A percentile compares a stretch with the other conserved stretches of the same genome.
phyloP scores from a whole-genome alignment of 2,888 invertebrate genomes.

The Athetis lepigone region DNA sequence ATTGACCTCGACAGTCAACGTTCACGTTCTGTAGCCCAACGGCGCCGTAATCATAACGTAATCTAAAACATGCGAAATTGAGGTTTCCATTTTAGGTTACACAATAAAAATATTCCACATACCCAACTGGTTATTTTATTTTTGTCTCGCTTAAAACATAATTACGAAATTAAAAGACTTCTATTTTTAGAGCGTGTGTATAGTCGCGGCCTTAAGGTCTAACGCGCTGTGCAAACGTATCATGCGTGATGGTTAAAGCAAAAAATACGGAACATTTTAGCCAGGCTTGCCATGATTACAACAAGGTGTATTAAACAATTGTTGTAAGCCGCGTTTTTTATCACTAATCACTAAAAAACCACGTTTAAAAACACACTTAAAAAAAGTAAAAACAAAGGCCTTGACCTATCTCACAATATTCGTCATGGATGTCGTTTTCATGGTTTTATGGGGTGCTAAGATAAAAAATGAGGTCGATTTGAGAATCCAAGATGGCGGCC shows the following conservation, averaged over 20 bases:
- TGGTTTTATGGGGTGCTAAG: too few species aligned
- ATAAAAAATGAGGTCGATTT: too few species aligned
- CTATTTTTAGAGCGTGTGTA: constrained; percentile 7
- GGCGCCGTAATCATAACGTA: constrained; percentile 36
- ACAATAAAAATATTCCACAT: constrained; percentile 29
- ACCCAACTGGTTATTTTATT: constrained; percentile 16
- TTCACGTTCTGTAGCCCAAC: not conserved
- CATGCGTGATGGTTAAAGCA: not conserved
- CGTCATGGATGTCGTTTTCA: too few species aligned
- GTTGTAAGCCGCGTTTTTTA: too few species aligned
- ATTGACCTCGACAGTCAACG: constrained; percentile 34
- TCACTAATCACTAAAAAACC: too few species aligned
- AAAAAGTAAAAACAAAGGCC: too few species aligned
- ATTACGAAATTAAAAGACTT: constrained; percentile 21
- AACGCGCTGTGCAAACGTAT: not conserved
- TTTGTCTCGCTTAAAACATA: not conserved
- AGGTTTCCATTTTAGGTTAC: constrained; percentile 29
- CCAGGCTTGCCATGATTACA: too few species aligned
- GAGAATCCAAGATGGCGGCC: too few species aligned
- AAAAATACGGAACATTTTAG: too few species aligned
- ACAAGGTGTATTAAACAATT: too few species aligned
- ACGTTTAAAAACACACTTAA: too few species aligned
- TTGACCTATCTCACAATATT: too few species aligned
- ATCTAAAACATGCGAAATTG: constrained; percentile 28
- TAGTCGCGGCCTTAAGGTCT: not conserved